Evolutionary conservation across 1,140 invertebrate species (phyloP).

Genomic region (Brachionus rotundiformis): DNA sequence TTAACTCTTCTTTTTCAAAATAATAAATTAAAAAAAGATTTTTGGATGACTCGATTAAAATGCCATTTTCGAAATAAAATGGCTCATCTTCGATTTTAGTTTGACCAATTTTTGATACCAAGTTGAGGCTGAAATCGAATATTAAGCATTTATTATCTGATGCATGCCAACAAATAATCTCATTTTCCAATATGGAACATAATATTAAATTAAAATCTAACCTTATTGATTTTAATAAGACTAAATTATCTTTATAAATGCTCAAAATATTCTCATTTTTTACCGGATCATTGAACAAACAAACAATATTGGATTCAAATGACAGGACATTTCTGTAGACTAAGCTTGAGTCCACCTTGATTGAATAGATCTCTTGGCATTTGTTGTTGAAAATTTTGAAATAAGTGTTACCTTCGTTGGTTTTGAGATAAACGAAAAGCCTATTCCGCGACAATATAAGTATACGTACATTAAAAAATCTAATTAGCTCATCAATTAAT

Average conservation of each 20-base stretch:
- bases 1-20: not conserved
- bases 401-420: not conserved
- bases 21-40: conserved; percentile 39
- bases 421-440: conserved; percentile 8
- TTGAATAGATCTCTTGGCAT: not conserved
- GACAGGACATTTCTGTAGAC: conserved; percentile 39
- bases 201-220: not conserved
- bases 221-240: not conserved
- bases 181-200: not conserved
- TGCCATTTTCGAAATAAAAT: conserved; percentile 42
- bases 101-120: not conserved
- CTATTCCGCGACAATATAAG: conserved; percentile 1
- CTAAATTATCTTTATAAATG: conserved; percentile 14
- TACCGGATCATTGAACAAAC: conserved; percentile 27
- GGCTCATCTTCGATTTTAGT: not conserved
- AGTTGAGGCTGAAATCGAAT: conserved; percentile 8
- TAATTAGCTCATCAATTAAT: not conserved
- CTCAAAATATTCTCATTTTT: conserved; percentile 31
- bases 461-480: conserved; percentile 15
- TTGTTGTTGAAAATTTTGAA: conserved; percentile 39
- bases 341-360: not conserved
- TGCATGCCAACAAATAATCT: conserved; percentile 45
- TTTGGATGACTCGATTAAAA: conserved; percentile 15
- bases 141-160: conserved; percentile 3
- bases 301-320: not conserved